Conservation (phyloP, 1,140 invertebrate species). For the Cephus cinctus region DNA sequence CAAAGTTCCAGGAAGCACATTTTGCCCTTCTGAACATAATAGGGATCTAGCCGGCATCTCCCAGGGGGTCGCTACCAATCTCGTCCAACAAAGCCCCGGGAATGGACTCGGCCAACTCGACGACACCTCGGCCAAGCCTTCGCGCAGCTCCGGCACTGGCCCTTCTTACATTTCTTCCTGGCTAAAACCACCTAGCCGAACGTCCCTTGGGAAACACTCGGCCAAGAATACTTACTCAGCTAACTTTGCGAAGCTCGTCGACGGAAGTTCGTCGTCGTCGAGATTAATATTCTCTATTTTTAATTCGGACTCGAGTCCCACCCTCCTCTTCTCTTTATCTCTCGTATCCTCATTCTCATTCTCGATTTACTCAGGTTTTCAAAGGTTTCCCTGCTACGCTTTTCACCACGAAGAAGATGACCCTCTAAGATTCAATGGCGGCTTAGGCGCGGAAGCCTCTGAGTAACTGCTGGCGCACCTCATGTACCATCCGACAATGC, state of each 20-base stretch:
- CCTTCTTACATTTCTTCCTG: slow-evolving; percentile 19
- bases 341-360: too few species aligned
- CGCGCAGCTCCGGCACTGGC: slow-evolving; percentile 13
- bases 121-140: slow-evolving; percentile 24
- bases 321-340: too few species aligned
- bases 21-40: slow-evolving; percentile 34
- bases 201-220: slow-evolving; percentile 4
- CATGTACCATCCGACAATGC: too few species aligned
- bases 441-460: too few species aligned
- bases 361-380: too few species aligned
- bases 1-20: slow-evolving; percentile 37
- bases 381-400: too few species aligned
- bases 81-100: slow-evolving; percentile 33
- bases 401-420: too few species aligned
- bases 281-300: too few species aligned
- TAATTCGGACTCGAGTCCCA: too few species aligned
- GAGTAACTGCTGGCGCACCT: too few species aligned
- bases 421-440: too few species aligned
- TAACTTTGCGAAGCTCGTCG: slow-evolving; percentile 2
- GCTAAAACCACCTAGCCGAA: slow-evolving; percentile 4
- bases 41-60: slow-evolving; percentile 31
- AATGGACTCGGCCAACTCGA: slow-evolving; percentile 30
- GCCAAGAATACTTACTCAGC: slow-evolving; percentile 12
- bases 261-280: too few species aligned
- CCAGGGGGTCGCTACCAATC: slow-evolving; percentile 36